A percentile compares a stretch with the other conserved stretches of the same genome.
Conservation (phyloP, 92 coral and sea anemone genomes). For the Phenganax subtilis region DNA sequence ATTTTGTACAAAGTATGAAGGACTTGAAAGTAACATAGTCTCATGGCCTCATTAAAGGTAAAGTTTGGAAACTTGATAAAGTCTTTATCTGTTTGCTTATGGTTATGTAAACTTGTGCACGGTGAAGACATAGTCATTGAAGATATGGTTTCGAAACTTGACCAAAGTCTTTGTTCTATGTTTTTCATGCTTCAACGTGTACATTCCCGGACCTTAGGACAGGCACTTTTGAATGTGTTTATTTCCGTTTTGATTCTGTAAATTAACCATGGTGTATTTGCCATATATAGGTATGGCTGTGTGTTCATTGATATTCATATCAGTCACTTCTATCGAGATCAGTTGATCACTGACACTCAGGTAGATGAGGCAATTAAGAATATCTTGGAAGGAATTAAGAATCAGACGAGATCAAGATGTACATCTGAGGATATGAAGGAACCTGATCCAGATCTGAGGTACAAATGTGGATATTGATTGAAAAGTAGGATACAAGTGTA, state of each 20-base stretch:
- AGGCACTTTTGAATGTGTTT: too few species aligned
- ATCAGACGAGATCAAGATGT: constrained; percentile 64
- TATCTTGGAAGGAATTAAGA: constrained; percentile 73
- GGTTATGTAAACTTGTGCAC: too few species aligned
- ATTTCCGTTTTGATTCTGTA: too few species aligned
- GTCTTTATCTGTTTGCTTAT: too few species aligned
- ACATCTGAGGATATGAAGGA: constrained; percentile 89
- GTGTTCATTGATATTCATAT: constrained; percentile 86
- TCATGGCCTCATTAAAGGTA: too few species aligned
- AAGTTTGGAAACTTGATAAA: too few species aligned
- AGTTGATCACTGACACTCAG: constrained; percentile 86
- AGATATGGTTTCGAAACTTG: too few species aligned
- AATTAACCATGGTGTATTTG: background rate
- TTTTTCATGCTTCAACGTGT: too few species aligned
- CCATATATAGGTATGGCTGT: constrained; percentile 62
- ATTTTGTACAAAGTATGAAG: background rate
- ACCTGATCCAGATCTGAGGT: constrained; percentile 97
- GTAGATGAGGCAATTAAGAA: constrained; percentile 88
- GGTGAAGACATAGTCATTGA: too few species aligned
- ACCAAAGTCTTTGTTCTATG: too few species aligned
- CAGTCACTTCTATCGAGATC: constrained; percentile 79
- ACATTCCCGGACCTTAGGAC: too few species aligned
- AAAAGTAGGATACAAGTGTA: background rate
- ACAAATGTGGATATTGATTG: background rate
- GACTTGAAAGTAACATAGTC: too few species aligned